Evolutionary conservation across 2,797 vertebrate species (phyloP).

Genomic region (Thunnus albacares): DNA sequence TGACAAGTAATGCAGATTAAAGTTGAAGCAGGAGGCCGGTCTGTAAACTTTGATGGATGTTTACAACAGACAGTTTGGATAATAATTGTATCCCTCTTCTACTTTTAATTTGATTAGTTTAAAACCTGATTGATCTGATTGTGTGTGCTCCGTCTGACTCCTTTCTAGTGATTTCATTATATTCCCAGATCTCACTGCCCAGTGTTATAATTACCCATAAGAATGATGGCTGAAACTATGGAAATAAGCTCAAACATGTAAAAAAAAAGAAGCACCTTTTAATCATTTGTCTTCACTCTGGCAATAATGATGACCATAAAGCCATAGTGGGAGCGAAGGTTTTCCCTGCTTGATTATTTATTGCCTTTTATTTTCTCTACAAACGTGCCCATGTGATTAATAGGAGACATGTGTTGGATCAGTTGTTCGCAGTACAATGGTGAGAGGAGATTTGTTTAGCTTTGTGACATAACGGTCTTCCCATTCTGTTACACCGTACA

Average conservation of each 20-base stretch:
- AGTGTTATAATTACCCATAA: neutral
- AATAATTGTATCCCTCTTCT: no score
- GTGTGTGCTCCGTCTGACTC: neutral
- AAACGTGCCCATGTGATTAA: conserved; percentile 63
- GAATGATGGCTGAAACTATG: neutral
- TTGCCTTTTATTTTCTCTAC: conserved; percentile 51
- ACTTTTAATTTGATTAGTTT: neutral
- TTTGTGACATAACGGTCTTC: conserved; percentile 43
- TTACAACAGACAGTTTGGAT: no score
- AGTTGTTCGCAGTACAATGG: conserved; percentile 59
- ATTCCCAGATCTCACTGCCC: no score
- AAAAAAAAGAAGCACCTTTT: neutral
- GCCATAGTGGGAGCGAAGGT: neutral
- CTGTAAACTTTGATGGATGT: no score
- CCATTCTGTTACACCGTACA: conserved; percentile 45
- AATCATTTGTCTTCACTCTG: conserved; percentile 47
- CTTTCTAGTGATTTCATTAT: no score
- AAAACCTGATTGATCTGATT: conserved; percentile 6
- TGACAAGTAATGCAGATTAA: no score
- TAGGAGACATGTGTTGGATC: conserved; percentile 50
- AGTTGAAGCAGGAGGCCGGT: no score
- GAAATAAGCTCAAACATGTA: neutral
- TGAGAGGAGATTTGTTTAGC: conserved; percentile 58
- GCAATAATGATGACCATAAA: conserved; percentile 23
- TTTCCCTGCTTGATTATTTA: conserved; percentile 46